Evolutionary conservation across 2,797 vertebrate species (phyloP).

Genomic region (Eutrigla gurnardus): DNA sequence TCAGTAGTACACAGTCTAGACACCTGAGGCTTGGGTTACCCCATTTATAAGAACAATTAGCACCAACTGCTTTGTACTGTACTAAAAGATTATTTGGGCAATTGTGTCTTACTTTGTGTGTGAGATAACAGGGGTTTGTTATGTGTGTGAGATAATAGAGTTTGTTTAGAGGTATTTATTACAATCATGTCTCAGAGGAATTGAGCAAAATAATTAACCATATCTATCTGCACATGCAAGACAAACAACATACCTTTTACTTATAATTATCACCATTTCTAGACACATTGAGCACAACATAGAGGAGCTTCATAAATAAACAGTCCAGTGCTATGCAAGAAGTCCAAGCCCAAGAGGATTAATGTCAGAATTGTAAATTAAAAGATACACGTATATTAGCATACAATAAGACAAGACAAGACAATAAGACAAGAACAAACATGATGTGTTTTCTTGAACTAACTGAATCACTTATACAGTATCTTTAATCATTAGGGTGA

Average conservation of each 20-base stretch:
- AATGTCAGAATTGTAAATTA: neutral
- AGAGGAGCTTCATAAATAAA: neutral
- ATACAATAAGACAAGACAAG: neutral
- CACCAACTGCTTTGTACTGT: conserved; percentile 19
- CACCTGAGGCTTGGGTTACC: conserved; percentile 36
- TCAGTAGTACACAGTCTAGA: conserved; percentile 1
- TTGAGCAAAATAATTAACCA: neutral
- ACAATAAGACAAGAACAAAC: neutral
- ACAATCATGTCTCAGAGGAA: neutral
- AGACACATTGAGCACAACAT: neutral
- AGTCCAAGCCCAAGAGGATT: neutral
- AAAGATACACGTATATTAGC: neutral
- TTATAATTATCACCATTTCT: neutral
- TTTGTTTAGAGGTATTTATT: conserved; percentile 9
- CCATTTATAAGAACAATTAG: conserved; percentile 52
- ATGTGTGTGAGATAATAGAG: neutral
- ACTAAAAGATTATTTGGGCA: neutral
- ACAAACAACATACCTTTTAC: neutral
- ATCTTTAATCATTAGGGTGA: neutral
- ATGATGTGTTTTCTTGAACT: neutral
- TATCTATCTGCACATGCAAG: neutral
- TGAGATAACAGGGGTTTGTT: neutral
- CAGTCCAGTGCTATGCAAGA: neutral
- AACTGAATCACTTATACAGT: neutral
- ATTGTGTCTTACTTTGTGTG: neutral